Evolutionary conservation across 2,888 invertebrate species (phyloP), one percentile per base, ranked within the genome.

Genomic region (Crematogaster levior): DNA sequence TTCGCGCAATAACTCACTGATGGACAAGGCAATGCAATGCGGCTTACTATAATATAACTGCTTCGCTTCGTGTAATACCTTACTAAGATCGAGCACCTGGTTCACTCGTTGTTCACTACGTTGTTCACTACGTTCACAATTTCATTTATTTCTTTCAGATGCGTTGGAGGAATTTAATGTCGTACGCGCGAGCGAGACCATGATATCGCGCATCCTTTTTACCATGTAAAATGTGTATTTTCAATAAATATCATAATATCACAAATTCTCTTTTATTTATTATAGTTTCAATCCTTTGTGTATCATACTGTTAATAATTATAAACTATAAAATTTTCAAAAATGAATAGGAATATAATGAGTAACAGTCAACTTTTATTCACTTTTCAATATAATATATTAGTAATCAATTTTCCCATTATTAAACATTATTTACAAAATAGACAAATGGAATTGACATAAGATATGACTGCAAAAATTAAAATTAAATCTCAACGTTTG

Each of bases 221-320:
- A 89, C 85, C 86, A 73, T 86, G 85, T 80, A 74, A 85, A 86
- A 85, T 86, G 80, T 86, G 87, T 88, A 90, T 91, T 91, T 88
- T 88, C 87, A 91, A 89, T 89, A 90, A 91, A 91, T 66, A n/a
- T n/a, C n/a, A n/a, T n/a, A 82, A 65, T 84, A 86, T 72, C 77
- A 82, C 37, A 63, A 86, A 74, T 66, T 34, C 30, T 58, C 10
- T 74, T 58, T 48, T 48, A 48, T 5, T 34, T 34, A 34, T n/a
- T n/a, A n/a, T n/a, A n/a, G n/a, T n/a, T n/a, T n/a, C n/a, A n/a
- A 24, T 72, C 24, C n/a, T 53, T 70, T 12, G 73, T 63, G 3
- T 24, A 18, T 60, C 40, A 27, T 46, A 12, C n/a, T 61, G 27
- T 10, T 15, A 48, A 63, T 51, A 51, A 1, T 12, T 12, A 40